phyloP scores from a whole-genome alignment of 1,140 invertebrate genomes.

The Zaprionus tsacasi region DNA sequence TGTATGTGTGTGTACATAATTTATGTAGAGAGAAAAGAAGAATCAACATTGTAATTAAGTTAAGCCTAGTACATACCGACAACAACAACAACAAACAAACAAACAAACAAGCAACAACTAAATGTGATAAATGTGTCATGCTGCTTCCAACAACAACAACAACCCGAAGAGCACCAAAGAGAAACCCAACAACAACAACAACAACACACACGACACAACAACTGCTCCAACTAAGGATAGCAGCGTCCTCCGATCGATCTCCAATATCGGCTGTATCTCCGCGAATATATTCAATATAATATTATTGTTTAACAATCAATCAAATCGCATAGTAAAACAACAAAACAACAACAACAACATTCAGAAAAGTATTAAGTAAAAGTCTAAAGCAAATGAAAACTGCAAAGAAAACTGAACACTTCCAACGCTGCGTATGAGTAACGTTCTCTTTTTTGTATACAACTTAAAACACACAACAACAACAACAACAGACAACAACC shows the following conservation, averaged over 20 bases:
- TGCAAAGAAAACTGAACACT: constrained; percentile 59
- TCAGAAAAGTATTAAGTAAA: constrained; percentile 53
- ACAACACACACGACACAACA: constrained; percentile 36
- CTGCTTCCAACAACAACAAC: constrained; percentile 67
- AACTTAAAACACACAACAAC: constrained; percentile 46
- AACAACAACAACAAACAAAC: constrained; percentile 58
- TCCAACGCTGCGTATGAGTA: constrained; percentile 72
- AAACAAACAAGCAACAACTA: constrained; percentile 52
- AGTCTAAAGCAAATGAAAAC: constrained; percentile 47
- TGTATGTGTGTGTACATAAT: constrained; percentile 43
- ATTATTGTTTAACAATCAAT: constrained; percentile 41
- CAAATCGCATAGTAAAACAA: not conserved
- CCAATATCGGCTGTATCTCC: constrained; percentile 6
- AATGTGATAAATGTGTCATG: constrained; percentile 80
- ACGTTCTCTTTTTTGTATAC: constrained; percentile 73
- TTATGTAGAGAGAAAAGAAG: constrained; percentile 51
- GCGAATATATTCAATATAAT: not conserved
- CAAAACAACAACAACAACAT: not conserved
- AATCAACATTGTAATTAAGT: constrained; percentile 60
- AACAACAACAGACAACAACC: constrained; percentile 26
- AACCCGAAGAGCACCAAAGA: constrained; percentile 48
- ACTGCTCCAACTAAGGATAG: constrained; percentile 12
- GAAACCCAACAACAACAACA: constrained; percentile 18
- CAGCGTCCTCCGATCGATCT: constrained; percentile 6
- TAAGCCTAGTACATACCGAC: constrained; percentile 79